Percentiles rank a stretch among this genome's conserved stretches.
phyloP scores from a whole-genome alignment of 1,140 invertebrate genomes.

The Rhopalosiphum padi region DNA sequence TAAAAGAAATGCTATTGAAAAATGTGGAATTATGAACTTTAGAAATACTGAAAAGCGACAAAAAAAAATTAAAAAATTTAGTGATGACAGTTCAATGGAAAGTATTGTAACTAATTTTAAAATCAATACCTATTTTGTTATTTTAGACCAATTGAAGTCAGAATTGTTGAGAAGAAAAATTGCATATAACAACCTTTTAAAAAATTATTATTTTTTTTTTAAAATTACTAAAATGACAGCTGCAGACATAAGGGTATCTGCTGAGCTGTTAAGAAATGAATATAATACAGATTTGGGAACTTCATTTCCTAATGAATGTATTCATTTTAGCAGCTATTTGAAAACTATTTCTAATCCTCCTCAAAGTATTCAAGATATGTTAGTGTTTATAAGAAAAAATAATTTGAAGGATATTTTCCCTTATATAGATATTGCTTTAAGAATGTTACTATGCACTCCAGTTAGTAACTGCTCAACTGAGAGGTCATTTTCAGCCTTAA shows the following conservation, averaged over 20 bases:
- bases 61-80: no score
- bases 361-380: background rate
- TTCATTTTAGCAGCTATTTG: background rate
- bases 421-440: background rate
- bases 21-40: no score
- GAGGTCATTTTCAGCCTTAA: no score
- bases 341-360: background rate
- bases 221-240: background rate
- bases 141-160: background rate
- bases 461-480: no score
- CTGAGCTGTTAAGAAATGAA: background rate
- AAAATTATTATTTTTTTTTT: slow-evolving; percentile 17
- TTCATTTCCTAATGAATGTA: background rate
- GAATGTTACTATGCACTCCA: no score
- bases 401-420: background rate
- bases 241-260: background rate
- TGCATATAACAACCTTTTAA: background rate
- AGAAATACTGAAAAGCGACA: no score
- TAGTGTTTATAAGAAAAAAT: slow-evolving; percentile 4
- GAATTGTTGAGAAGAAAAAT: background rate
- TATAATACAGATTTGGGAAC: background rate
- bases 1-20: no score
- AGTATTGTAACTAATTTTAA: background rate
- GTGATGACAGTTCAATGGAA: no score
- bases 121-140: background rate